Evolutionary conservation across 2,797 vertebrate genomes (phyloP).

Genomic region (Threskiornis aethiopicus): DNA sequence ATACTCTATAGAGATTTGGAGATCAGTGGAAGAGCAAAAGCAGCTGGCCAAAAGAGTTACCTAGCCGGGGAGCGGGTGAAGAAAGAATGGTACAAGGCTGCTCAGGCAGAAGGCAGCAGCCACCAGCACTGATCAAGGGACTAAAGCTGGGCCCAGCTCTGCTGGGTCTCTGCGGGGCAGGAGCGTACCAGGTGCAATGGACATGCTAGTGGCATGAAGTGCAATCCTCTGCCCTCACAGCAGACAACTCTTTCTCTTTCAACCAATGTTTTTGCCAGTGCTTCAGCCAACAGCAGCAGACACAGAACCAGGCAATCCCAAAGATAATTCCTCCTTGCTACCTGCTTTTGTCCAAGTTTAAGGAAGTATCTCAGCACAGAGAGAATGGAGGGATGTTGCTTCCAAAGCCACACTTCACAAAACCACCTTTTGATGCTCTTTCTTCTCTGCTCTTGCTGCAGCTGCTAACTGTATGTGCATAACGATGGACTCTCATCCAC

Average conservation of each 20-base stretch:
- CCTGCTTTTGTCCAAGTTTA: not conserved
- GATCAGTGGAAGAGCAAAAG: not conserved
- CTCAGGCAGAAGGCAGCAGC: not conserved
- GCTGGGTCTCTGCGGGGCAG: not conserved
- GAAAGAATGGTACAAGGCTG: not conserved
- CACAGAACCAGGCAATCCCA: not conserved
- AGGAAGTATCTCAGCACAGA: not conserved
- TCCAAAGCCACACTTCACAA: not conserved
- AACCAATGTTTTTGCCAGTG: not conserved
- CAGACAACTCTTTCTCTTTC: not conserved
- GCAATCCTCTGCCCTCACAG: not conserved
- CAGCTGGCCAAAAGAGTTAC: not conserved
- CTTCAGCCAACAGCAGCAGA: not conserved
- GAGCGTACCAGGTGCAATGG: not conserved
- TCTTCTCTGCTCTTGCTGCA: not conserved
- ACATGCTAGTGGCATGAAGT: fast-evolving
- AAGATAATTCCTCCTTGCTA: not conserved
- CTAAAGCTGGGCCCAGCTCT: not conserved
- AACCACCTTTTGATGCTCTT: not conserved
- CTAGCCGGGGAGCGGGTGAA: fast-evolving
- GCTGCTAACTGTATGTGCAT: not conserved
- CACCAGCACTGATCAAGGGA: not conserved
- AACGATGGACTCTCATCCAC: not conserved
- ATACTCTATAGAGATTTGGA: not conserved
- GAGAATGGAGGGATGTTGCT: not conserved